Base-by-base conservation (phyloP, 2,797 vertebrate genomes). In the Girardinus metallicus region DNA sequence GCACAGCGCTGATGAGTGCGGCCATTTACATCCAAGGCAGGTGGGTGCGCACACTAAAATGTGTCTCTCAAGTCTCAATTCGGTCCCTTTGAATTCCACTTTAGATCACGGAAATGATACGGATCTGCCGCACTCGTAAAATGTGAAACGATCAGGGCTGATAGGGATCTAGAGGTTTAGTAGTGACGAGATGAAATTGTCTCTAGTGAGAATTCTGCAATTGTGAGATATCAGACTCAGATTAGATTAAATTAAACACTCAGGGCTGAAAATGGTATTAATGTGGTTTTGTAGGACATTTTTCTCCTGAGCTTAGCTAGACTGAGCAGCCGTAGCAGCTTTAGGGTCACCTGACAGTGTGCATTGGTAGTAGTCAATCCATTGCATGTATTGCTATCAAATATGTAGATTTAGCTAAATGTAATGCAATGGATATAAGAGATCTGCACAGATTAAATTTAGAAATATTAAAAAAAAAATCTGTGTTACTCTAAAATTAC, bases 81-180 rank as follows among this genome's bases (percentile, higher is more conserved):
- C 86, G 73, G 83, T 81, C 83, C 84, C 85, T 95, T 93, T 91
- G 91, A 94, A 92, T 93, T 87, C 86, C 75, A 87, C 89, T 86
- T 72, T 86, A 93, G 91, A 95, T 94, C 85, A 94, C 84, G 79
- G 92, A 86, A 93, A 89, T 73, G 87, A 96, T 94, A 93, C 84
- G 86, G 87, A 95, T 94, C 93, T 91, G 36, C 74, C 81, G 70
- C 91, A 90, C 93, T 92, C 80, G 83, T 82, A 87, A 91, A 94
- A 91, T 92, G 92, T 87, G 93, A 66, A 94, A 93, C 76, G 86
- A 92, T 93, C 89, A 80, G 80, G 72, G 81, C 81, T 87, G 94
- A 96, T 94, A 92, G 82, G 79, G 87, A 96, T 95, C 92, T 93
- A 79, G 88, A 93, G 93, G 92, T 91, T 92, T 93, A 89, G 91